Evolutionary conservation across 2,888 invertebrate genomes (phyloP).

Genomic region (Willowsia nigromaculata): DNA sequence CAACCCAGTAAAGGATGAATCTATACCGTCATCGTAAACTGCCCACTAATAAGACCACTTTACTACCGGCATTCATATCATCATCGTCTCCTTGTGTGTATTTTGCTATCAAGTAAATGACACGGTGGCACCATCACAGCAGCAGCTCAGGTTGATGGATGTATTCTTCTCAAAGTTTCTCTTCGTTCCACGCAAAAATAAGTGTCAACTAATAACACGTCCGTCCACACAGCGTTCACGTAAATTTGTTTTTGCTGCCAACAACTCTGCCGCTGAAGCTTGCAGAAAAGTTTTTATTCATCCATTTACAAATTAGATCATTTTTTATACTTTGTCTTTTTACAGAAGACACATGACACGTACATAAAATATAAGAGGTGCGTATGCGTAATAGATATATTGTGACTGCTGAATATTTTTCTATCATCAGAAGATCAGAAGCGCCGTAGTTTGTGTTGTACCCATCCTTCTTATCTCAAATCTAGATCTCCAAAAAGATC

Average conservation of each 20-base stretch:
- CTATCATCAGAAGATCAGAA: neutral
- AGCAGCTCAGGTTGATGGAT: neutral
- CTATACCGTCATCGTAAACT: neutral
- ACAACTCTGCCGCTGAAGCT: neutral
- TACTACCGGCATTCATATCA: constrained; percentile 53
- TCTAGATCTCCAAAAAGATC: constrained; percentile 46
- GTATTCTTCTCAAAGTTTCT: neutral
- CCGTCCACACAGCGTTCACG: neutral
- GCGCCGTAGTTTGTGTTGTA: neutral
- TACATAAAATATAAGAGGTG: neutral
- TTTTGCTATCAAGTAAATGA: neutral
- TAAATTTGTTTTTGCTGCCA: constrained; percentile 40
- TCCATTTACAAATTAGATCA: constrained; percentile 38
- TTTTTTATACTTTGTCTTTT: neutral
- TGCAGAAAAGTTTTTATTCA: constrained; percentile 4
- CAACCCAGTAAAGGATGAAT: too few relatives aligned
- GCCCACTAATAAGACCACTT: constrained; percentile 59
- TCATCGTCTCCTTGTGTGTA: neutral
- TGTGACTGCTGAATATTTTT: neutral
- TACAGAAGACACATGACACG: constrained; percentile 16
- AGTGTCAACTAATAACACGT: constrained; percentile 48
- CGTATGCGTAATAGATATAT: neutral
- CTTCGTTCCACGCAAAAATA: constrained; percentile 15
- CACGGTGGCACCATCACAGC: constrained; percentile 16
- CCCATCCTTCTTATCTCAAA: constrained; percentile 1